Percentiles rank a stretch among this genome's conserved stretches.
phyloP scores from a whole-genome alignment of 2,888 invertebrate genomes.

The Baccha elongata region DNA sequence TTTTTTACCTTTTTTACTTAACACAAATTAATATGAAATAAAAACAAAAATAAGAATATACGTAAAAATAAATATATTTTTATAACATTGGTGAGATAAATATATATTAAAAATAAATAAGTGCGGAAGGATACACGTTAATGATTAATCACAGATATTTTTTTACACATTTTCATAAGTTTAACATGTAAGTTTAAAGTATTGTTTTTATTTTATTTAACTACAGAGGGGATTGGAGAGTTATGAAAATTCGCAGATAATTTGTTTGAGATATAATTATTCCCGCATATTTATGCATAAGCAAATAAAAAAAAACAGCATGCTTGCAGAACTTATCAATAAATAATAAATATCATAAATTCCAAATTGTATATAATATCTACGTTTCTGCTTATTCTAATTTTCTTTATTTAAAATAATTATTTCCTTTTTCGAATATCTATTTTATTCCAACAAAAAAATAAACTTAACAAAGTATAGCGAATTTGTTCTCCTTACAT shows the following conservation, averaged over 20 bases:
- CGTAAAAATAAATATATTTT: constrained; percentile 71
- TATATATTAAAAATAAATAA: constrained; percentile 56
- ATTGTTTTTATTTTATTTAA: neutral
- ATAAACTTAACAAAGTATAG: neutral
- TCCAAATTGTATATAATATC: constrained; percentile 12
- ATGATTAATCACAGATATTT: constrained; percentile 55
- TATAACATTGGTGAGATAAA: constrained; percentile 69
- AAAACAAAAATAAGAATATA: constrained; percentile 54
- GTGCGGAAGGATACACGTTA: constrained; percentile 55
- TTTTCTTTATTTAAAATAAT: neutral
- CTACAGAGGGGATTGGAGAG: neutral
- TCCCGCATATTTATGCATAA: neutral
- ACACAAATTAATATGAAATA: constrained; percentile 55
- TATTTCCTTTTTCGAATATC: neutral
- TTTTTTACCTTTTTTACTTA: constrained; percentile 72
- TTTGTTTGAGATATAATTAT: neutral
- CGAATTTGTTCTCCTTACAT: constrained; percentile 16
- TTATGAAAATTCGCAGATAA: constrained; percentile 3
- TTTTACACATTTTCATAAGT: constrained; percentile 57
- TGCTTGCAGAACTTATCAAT: neutral
- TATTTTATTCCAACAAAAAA: neutral
- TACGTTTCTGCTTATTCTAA: constrained; percentile 2
- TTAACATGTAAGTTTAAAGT: constrained; percentile 39
- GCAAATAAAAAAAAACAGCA: neutral
- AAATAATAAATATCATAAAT: neutral